Conservation (phyloP, 2,797 vertebrate species). For the Lepidocolaptes lacrymiger region DNA sequence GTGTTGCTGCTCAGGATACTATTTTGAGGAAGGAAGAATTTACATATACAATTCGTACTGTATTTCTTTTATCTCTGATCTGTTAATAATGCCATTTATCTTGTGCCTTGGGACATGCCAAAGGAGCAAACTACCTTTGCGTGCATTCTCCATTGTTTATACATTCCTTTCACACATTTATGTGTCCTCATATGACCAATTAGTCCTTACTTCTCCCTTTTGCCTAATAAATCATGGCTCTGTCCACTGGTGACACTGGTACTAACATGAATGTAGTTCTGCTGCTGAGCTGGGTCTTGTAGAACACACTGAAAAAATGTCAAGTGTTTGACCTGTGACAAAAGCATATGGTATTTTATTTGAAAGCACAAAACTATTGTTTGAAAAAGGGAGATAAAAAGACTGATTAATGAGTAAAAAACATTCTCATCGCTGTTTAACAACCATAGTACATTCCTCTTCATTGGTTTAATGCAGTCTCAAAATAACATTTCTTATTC, state of each 20-base stretch:
- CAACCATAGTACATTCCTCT: not conserved
- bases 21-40: not conserved
- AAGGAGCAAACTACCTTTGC: not conserved
- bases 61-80: not conserved
- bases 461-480: not conserved
- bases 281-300: conserved; percentile 54
- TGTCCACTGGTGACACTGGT: conserved; percentile 40
- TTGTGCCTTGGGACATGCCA: not conserved
- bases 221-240: conserved; percentile 60
- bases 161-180: conserved; percentile 20
- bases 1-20: not conserved
- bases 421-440: not conserved
- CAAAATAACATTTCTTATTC: not conserved
- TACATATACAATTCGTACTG: not conserved
- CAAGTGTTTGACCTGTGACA: conserved; percentile 13
- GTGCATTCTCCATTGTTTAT: not conserved
- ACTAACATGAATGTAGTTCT: conserved; percentile 51
- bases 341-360: not conserved
- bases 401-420: not conserved
- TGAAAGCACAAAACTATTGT: not conserved
- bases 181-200: conserved; percentile 19
- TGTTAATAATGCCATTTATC: conserved; percentile 19
- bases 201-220: conserved; percentile 51
- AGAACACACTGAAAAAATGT: conserved; percentile 54
- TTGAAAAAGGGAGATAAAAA: not conserved